A percentile compares a stretch with the other conserved stretches of the same genome.
Evolutionary conservation across 1,140 invertebrate genomes (phyloP).

Genomic region (Sarcophaga peregrina): DNA sequence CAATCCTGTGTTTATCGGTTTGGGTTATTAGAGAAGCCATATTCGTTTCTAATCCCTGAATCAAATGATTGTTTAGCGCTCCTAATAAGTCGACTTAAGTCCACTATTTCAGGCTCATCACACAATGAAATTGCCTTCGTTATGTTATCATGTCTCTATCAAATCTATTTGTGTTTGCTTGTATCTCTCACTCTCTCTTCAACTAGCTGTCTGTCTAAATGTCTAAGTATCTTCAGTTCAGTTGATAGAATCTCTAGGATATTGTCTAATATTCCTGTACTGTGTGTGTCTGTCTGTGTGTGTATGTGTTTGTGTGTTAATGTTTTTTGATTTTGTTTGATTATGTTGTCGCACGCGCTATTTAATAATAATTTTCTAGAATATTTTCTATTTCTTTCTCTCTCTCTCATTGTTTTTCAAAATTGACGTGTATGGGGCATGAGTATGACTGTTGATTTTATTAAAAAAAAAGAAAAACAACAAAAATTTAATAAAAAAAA

Average conservation of each 20-base stretch:
- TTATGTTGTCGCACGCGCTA: conserved; percentile 47
- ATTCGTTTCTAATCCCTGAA: too few species aligned
- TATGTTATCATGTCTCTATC: conserved; percentile 20
- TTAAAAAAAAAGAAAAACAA: background rate
- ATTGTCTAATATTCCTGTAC: background rate
- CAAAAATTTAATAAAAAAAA: background rate
- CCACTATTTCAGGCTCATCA: background rate
- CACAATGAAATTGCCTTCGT: conserved; percentile 26
- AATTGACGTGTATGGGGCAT: background rate
- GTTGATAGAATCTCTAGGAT: background rate
- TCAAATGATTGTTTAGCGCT: too few species aligned
- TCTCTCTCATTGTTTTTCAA: too few species aligned
- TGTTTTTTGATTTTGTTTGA: conserved; percentile 32
- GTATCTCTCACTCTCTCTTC: background rate
- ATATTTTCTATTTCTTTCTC: background rate
- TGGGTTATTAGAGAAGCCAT: too few species aligned
- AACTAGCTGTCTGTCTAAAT: background rate
- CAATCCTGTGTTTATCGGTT: too few species aligned
- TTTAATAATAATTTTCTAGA: conserved; percentile 36
- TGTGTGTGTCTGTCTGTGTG: background rate
- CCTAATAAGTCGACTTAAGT: too few species aligned
- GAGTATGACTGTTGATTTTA: conserved; percentile 15
- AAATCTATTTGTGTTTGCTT: conserved; percentile 10
- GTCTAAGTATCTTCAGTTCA: conserved; percentile 22
- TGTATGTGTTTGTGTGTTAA: too few species aligned